phyloP scores from a whole-genome alignment of 1,140 invertebrate species.

The Solenopsis fugax region DNA sequence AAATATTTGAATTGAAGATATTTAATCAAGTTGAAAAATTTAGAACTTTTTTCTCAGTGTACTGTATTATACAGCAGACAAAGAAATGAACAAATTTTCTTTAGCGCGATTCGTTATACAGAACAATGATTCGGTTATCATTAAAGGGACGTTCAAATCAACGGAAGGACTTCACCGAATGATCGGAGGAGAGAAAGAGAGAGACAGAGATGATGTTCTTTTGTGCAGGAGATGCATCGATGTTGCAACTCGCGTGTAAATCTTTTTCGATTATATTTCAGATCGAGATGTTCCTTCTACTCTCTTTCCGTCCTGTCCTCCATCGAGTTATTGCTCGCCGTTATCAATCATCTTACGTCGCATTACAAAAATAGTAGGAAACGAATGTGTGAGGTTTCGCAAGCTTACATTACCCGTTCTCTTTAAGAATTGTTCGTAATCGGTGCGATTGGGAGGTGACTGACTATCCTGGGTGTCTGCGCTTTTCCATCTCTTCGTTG shows the following conservation, averaged over 20 bases:
- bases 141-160: slow-evolving; percentile 30
- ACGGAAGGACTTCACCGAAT: slow-evolving; percentile 1
- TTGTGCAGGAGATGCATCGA: slow-evolving; percentile 3
- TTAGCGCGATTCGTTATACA: background rate
- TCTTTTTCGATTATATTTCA: slow-evolving; percentile 20
- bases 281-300: slow-evolving; percentile 56
- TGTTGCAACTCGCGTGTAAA: slow-evolving; percentile 10
- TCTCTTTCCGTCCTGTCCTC: slow-evolving; percentile 44
- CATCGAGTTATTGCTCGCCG: slow-evolving; percentile 55
- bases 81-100: slow-evolving; percentile 35
- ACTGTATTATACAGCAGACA: background rate
- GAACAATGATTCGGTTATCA: slow-evolving; percentile 16
- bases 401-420: slow-evolving; percentile 69
- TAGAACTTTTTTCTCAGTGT: no score
- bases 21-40: no score
- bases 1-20: no score
- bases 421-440: slow-evolving; percentile 31
- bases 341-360: slow-evolving; percentile 69
- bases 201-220: slow-evolving; percentile 1
- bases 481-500: background rate
- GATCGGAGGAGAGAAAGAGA: slow-evolving; percentile 9
- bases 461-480: background rate
- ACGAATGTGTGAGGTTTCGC: slow-evolving; percentile 66
- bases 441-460: background rate
- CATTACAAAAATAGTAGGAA: slow-evolving; percentile 77